Conservation (phyloP, 2,113 vertebrate species). For the Paramormyrops kingsleyae region DNA sequence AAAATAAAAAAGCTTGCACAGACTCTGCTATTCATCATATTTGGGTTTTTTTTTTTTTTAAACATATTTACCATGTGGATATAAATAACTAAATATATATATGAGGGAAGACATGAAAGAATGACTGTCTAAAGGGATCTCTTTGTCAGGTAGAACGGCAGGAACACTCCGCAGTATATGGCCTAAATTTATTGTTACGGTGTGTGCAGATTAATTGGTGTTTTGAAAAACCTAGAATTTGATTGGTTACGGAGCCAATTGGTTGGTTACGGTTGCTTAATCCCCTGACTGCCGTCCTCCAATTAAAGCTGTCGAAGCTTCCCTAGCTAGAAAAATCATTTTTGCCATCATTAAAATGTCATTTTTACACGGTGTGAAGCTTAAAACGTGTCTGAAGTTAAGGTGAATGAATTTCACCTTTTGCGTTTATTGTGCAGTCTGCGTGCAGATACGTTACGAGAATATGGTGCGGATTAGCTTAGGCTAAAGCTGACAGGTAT, state of each 20-base stretch:
- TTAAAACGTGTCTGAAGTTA: background rate
- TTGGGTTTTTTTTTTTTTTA: background rate
- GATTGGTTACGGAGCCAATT: background rate
- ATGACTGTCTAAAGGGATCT: background rate
- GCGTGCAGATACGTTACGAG: background rate
- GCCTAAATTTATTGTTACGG: background rate
- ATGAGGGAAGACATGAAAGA: background rate
- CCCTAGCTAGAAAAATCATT: background rate
- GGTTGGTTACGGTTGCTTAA: background rate
- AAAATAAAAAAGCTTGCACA: background rate
- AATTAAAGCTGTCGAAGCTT: background rate
- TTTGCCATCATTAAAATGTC: background rate
- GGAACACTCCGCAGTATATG: background rate
- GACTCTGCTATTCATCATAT: constrained; percentile 6
- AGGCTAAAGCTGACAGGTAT: background rate
- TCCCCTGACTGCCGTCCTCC: background rate
- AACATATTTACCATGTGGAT: constrained; percentile 6
- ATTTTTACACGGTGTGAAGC: background rate
- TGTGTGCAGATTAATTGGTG: background rate
- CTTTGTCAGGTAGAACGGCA: background rate
- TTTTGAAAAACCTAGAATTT: background rate
- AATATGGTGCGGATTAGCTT: background rate
- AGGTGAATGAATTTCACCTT: background rate
- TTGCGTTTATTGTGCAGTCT: background rate
- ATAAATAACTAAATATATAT: background rate